These are phyloP conservation scores for Grus americana DNA, from an alignment of 2,113 vertebrate genomes.

Conservation along the genomic window DNA sequence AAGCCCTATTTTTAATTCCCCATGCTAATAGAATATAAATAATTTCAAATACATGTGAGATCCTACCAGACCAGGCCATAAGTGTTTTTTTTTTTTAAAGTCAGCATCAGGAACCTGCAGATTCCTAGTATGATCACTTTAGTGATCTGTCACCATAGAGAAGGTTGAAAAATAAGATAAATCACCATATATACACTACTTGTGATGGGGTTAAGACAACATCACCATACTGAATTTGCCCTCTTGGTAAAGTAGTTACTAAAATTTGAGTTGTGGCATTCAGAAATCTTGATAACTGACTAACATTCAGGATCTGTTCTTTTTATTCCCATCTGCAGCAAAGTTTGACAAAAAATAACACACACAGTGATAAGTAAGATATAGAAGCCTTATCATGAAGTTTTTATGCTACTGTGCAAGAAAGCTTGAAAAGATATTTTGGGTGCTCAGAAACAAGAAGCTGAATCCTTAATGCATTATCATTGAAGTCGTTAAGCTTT, in stretches of 20 bases:
- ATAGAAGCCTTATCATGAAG: constrained; percentile 20
- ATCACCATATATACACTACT: background rate
- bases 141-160: background rate
- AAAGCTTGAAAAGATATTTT: background rate
- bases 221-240: background rate
- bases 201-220: background rate
- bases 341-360: background rate
- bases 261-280: constrained; percentile 40
- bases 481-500: background rate
- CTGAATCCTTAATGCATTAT: background rate
- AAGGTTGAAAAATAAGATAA: background rate
- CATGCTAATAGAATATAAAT: background rate
- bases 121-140: background rate
- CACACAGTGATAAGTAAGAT: constrained; percentile 14
- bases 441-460: background rate
- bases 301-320: background rate
- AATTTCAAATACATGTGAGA: background rate
- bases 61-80: background rate
- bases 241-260: constrained; percentile 1
- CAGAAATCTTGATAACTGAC: constrained; percentile 26
- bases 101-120: background rate
- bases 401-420: background rate
- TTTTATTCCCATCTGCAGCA: background rate
- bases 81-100: background rate
- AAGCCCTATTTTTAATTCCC: background rate